Base-by-base conservation (phyloP, 2,888 invertebrate species). In the Chaitophorus viminalis region DNA sequence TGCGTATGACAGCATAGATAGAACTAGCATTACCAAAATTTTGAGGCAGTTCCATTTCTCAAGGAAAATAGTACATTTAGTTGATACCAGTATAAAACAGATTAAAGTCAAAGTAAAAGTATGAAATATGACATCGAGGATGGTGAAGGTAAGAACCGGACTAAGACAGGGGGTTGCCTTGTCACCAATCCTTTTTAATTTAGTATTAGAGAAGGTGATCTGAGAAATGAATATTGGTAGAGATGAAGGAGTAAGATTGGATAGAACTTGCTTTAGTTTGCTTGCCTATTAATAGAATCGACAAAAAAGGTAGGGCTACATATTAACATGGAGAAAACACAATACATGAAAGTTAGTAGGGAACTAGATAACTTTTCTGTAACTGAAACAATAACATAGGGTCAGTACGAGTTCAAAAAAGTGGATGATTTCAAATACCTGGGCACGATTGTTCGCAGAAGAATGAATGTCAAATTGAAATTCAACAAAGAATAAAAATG, bases 101-200 rank as follows among this genome's bases (percentile, higher is more conserved):
- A 81, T 70, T 21, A 70, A 81, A 81, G 81, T 81, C 8, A 70
- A 81, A 81, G 70, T 70, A 21, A 31, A 82, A 82, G 82, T 82
- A 46, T 46, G 52, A 82, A 70, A 25, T 31, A 25, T 52, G 4
- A 82, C 70, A 82, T 70, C 46, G 4, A 82, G 46, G 52, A 70
- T 82, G 70, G 82, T 72, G 11, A 52, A 82, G 52, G 52, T 70
- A 70, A 72, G 82, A 46, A 70, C 82, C 70, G 68, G 82, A 82
- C 70, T 82, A 70, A 68, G 70, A 14, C 82, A 70, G 21, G 25
- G 46, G 2, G 70, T 70, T 70, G 46, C 46, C 29, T 31, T 70
- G 11, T 70, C 68, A 4, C 39, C 39, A 81, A n/a, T 81, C 5
- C 68, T 81, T 70, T 70, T 70, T 31, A 82, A 82, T 82, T 68